phyloP scores from a whole-genome alignment of 2,113 vertebrate genomes.

The Tricholaema leucomelas region DNA sequence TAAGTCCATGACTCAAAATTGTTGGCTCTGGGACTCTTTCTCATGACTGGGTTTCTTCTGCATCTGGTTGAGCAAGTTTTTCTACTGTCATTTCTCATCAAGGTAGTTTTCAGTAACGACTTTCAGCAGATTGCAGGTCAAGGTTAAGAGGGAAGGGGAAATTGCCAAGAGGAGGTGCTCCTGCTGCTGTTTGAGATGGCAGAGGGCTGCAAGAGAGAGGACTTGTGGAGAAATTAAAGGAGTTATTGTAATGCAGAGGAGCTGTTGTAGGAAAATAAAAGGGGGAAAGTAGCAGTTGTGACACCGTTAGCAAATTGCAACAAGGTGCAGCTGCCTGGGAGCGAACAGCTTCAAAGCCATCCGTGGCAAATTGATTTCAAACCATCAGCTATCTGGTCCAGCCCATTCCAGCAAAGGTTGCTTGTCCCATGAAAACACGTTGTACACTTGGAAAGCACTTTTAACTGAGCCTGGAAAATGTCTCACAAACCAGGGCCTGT shows the following conservation, averaged over 20 bases:
- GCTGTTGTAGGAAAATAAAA: not conserved
- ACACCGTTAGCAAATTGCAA: not conserved
- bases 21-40: slow-evolving; percentile 21
- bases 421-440: not conserved
- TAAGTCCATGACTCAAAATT: not conserved
- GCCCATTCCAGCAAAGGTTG: not conserved
- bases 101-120: slow-evolving; percentile 35
- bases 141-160: slow-evolving; percentile 65
- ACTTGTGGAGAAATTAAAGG: not conserved
- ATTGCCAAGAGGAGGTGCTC: slow-evolving; percentile 7
- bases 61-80: not conserved
- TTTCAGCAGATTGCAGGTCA: slow-evolving; percentile 53
- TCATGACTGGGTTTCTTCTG: not conserved
- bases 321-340: not conserved
- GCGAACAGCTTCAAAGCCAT: not conserved
- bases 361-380: not conserved
- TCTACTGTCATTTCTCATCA: slow-evolving; percentile 48
- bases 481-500: slow-evolving; percentile 18
- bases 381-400: not conserved
- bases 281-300: not conserved
- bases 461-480: slow-evolving; percentile 38
- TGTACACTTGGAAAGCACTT: not conserved
- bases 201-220: not conserved
- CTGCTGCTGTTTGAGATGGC: not conserved
- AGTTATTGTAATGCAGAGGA: not conserved